These are phyloP conservation scores for Macrostomum lignano DNA, from an alignment of 1,140 invertebrate species.

Conservation along the genomic window DNA sequence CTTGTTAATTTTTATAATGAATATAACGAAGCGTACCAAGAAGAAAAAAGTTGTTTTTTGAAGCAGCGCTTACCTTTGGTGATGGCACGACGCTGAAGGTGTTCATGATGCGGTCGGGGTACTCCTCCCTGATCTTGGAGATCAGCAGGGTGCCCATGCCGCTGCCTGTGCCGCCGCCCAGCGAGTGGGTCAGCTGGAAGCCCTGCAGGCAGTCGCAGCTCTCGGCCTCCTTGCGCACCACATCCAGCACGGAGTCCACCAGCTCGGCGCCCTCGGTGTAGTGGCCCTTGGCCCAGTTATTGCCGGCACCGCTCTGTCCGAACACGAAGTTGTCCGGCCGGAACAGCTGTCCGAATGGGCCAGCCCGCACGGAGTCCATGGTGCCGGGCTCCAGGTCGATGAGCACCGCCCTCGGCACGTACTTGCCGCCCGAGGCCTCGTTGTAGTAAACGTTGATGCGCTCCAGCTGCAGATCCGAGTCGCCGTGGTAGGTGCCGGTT, in stretches of 20 bases:
- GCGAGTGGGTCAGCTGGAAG: slow-evolving; percentile 10
- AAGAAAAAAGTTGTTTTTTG: slow-evolving; percentile 1
- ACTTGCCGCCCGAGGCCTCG: slow-evolving; percentile 39
- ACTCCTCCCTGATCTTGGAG: slow-evolving; percentile 17
- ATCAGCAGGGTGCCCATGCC: slow-evolving; percentile 18
- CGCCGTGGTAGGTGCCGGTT: slow-evolving; percentile 30
- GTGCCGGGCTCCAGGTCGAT: slow-evolving; percentile 9
- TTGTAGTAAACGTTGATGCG: slow-evolving; percentile 73
- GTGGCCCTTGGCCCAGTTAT: slow-evolving; percentile 51
- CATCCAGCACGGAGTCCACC: slow-evolving; percentile 42
- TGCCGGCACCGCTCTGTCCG: slow-evolving; percentile 14
- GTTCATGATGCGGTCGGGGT: slow-evolving; percentile 8
- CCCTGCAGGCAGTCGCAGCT: slow-evolving; percentile 14
- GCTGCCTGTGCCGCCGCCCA: slow-evolving; percentile 12
- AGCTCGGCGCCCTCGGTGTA: slow-evolving; percentile 36
- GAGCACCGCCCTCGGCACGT: slow-evolving; percentile 7
- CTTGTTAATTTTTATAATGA: too few species aligned
- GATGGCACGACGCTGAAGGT: slow-evolving; percentile 3
- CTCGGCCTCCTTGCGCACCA: slow-evolving; percentile 31
- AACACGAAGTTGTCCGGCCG: slow-evolving; percentile 10
- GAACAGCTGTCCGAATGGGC: slow-evolving; percentile 10
- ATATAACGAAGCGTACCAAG: too few species aligned
- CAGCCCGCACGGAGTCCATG: slow-evolving; percentile 10
- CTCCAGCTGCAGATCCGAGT: slow-evolving; percentile 41
- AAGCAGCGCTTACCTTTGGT: slow-evolving; percentile 6